phyloP scores from a whole-genome alignment of 2,113 vertebrate genomes.

The Chionis minor region DNA sequence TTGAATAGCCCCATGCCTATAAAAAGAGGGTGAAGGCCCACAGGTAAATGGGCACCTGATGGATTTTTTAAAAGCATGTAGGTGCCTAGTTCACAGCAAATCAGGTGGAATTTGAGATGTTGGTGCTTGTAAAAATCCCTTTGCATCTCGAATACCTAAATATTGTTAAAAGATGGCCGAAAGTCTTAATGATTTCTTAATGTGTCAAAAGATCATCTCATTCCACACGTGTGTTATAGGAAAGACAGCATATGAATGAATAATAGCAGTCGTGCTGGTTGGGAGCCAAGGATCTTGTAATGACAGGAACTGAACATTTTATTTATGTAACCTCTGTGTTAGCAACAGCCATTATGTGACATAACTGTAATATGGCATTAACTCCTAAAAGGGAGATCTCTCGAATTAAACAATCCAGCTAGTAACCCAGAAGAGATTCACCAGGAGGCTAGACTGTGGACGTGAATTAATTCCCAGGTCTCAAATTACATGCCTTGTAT shows the following conservation, averaged over 20 bases:
- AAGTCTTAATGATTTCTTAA: background rate
- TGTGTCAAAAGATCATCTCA: background rate
- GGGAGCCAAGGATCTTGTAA: background rate
- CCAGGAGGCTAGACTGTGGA: background rate
- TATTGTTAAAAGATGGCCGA: background rate
- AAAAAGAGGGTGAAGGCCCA: background rate
- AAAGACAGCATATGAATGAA: background rate
- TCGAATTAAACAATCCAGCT: background rate
- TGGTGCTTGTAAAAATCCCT: background rate
- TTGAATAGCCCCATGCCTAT: background rate
- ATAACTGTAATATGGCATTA: conserved; percentile 30
- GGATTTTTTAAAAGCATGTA: background rate
- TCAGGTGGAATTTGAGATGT: background rate
- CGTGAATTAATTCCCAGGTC: conserved; percentile 36
- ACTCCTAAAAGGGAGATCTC: conserved; percentile 1
- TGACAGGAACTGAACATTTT: conserved; percentile 25
- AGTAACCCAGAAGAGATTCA: conserved; percentile 13
- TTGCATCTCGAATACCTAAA: background rate
- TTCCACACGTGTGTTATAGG: background rate
- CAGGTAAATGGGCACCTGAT: background rate
- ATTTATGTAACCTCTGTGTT: conserved; percentile 38
- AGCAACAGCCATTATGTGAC: conserved; percentile 16
- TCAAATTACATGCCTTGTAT: conserved; percentile 23
- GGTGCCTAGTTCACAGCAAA: background rate
- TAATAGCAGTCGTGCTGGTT: background rate